phyloP scores from a whole-genome alignment of 2,797 vertebrate species.

The Sorex maritimensis region DNA sequence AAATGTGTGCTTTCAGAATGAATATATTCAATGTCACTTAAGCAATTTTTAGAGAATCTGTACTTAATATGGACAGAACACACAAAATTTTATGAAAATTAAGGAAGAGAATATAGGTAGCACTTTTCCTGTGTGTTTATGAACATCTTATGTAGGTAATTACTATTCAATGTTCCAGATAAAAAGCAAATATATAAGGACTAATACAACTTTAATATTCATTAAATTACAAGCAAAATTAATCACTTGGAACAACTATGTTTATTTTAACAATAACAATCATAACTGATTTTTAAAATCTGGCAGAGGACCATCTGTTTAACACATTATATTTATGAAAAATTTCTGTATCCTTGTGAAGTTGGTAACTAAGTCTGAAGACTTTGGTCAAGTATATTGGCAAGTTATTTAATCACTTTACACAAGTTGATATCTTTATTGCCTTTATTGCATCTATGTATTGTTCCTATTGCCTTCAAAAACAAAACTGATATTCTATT shows the following conservation, averaged over 20 bases:
- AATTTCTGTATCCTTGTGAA: constrained; percentile 10
- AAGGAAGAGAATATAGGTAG: neutral
- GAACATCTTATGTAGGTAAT: constrained; percentile 23
- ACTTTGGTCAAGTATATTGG: neutral
- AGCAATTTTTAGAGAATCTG: constrained; percentile 60
- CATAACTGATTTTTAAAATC: neutral
- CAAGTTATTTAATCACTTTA: constrained; percentile 32
- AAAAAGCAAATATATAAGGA: neutral
- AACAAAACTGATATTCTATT: constrained; percentile 42
- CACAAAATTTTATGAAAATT: neutral
- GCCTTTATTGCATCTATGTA: neutral
- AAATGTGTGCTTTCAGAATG: constrained; percentile 50
- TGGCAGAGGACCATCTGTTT: neutral
- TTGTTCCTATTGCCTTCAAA: constrained; percentile 2
- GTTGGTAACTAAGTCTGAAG: neutral
- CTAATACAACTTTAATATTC: neutral
- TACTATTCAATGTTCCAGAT: neutral
- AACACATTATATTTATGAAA: neutral
- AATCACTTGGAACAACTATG: constrained; percentile 19
- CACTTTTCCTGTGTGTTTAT: neutral
- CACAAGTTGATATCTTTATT: neutral
- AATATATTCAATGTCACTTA: constrained; percentile 53
- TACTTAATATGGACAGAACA: constrained; percentile 1
- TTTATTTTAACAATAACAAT: constrained; percentile 30
- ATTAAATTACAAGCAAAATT: constrained; percentile 36